A percentile compares a stretch with the other conserved stretches of the same genome.
phyloP scores from a whole-genome alignment of 2,113 vertebrate genomes.

The Oryctolagus cuniculus region mOryCun1.1 NC_091433.1:18898001-18898500 shows the following conservation, averaged over 20 bases:
- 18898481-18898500: conserved; percentile 72
- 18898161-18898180: not conserved
- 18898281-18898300: conserved; percentile 40
- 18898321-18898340: not conserved
- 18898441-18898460: conserved; percentile 60
- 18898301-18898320: not conserved
- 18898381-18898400: conserved; percentile 19
- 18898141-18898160: not conserved
- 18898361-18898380: not conserved
- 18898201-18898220: not conserved
- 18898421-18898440: conserved; percentile 22
- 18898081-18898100: not conserved
- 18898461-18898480: conserved; percentile 69
- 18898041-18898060: not conserved
- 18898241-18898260: not conserved
- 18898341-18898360: conserved; percentile 1
- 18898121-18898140: not conserved
- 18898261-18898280: not conserved
- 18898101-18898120: not conserved
- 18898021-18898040: not conserved
- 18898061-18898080: not conserved
- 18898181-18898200: not conserved
- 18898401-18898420: conserved; percentile 43
- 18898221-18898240: not conserved
- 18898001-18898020: not conserved